A percentile compares a stretch with the other conserved stretches of the same genome.
Evolutionary conservation across 92 coral and sea anemone genomes (phyloP).

Genomic region (Scolanthus callimorphus): DNA sequence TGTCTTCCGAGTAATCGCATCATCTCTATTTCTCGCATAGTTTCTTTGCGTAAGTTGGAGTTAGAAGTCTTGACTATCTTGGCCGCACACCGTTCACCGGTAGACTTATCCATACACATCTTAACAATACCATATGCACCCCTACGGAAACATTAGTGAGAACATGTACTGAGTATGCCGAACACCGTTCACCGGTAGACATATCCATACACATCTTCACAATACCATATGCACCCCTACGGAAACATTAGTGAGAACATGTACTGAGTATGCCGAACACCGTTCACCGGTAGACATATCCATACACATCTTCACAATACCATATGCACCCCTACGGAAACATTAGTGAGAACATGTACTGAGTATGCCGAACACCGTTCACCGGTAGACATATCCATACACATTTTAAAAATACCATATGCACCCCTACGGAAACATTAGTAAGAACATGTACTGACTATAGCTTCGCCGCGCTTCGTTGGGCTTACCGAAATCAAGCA

Average conservation of each 20-base stretch:
- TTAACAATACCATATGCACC: conserved; percentile 92
- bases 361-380: conserved; percentile 75
- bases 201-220: conserved; percentile 83
- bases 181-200: conserved; percentile 59
- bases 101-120: conserved; percentile 73
- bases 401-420: conserved; percentile 82
- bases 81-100: conserved; percentile 71
- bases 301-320: conserved; percentile 76
- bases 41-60: conserved; percentile 71
- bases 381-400: conserved; percentile 68
- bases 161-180: too few species aligned
- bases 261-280: too few species aligned
- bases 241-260: not conserved
- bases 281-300: conserved; percentile 63
- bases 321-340: conserved; percentile 77
- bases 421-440: conserved; percentile 57
- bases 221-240: conserved; percentile 85
- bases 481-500: too few species aligned
- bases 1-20: conserved; percentile 78
- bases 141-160: conserved; percentile 17
- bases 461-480: too few species aligned
- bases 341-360: not conserved
- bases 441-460: too few species aligned
- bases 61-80: conserved; percentile 84
- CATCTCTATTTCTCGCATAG: conserved; percentile 76